Conservation (phyloP, 2,888 invertebrate genomes). For the Galeopsomyia nigrocyanea region DNA sequence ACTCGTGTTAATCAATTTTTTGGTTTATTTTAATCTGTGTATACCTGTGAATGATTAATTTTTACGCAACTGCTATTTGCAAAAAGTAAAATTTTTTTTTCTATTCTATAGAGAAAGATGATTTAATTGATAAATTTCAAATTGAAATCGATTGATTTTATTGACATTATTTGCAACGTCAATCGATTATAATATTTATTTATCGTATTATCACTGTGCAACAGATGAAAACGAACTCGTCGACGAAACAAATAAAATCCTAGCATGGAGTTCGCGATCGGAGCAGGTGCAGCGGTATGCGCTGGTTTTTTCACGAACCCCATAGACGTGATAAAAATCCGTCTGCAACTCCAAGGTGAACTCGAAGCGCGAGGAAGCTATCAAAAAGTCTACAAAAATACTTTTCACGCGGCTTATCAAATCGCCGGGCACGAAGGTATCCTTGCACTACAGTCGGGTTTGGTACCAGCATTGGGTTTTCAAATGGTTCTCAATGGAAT, state of each 20-base stretch:
- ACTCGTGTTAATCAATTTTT: no score
- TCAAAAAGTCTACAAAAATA: constrained; percentile 79
- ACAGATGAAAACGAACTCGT: not conserved
- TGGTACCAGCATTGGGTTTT: constrained; percentile 88
- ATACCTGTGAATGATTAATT: no score
- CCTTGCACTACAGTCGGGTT: constrained; percentile 82
- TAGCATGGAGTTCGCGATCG: constrained; percentile 78
- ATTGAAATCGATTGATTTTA: no score
- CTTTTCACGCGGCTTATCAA: constrained; percentile 83
- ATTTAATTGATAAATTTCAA: no score
- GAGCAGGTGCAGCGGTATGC: constrained; percentile 83
- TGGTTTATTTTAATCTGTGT: no score
- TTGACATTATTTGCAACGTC: no score
- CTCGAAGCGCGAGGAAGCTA: constrained; percentile 81
- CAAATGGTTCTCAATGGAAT: constrained; percentile 90
- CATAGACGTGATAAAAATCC: constrained; percentile 89
- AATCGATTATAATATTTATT: no score
- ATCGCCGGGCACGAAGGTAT: constrained; percentile 87
- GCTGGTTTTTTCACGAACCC: constrained; percentile 92
- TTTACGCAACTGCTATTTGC: no score
- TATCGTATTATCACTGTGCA: not conserved
- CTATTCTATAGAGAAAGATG: no score
- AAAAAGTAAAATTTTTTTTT: no score
- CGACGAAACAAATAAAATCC: not conserved
- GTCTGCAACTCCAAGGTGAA: constrained; percentile 94